Evolutionary conservation across 2,797 vertebrate genomes (phyloP).

Genomic region (Merluccius polli): DNA sequence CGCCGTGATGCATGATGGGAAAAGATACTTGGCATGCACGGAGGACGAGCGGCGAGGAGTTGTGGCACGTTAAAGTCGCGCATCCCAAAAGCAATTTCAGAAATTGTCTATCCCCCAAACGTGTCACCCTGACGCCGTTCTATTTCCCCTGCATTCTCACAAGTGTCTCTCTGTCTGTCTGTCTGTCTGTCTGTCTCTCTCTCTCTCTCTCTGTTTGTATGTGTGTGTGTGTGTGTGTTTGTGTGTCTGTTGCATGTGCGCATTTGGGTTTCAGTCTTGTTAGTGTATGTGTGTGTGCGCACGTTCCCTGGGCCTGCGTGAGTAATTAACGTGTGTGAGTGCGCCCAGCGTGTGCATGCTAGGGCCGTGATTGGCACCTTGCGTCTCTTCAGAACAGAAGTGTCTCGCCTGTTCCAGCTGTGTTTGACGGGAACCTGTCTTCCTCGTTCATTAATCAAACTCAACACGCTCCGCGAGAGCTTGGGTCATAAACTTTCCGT

Average conservation of each 20-base stretch:
- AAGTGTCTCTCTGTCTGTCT: not conserved
- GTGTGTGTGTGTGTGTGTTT: not conserved
- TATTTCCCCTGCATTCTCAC: not conserved
- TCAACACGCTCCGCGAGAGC: constrained; percentile 6
- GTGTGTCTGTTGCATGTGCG: not conserved
- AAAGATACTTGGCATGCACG: constrained; percentile 61
- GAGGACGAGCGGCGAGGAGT: constrained; percentile 44
- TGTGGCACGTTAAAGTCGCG: constrained; percentile 27
- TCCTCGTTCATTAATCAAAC: constrained; percentile 60
- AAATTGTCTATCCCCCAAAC: not conserved
- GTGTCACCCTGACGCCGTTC: not conserved
- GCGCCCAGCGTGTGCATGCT: constrained; percentile 9
- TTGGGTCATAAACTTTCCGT: not conserved
- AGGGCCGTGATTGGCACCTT: constrained; percentile 56
- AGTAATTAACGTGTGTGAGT: constrained; percentile 40
- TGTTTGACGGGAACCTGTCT: constrained; percentile 46
- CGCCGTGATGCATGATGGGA: constrained; percentile 58
- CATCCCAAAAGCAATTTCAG: constrained; percentile 9
- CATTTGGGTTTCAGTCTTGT: constrained; percentile 26
- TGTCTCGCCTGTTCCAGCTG: constrained; percentile 50
- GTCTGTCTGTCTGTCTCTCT: too few relatives aligned
- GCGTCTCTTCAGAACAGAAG: constrained; percentile 50
- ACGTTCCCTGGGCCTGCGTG: constrained; percentile 56
- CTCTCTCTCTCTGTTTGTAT: too few relatives aligned
- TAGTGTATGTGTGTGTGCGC: constrained; percentile 19